Conservation (phyloP, 2,797 vertebrate species). For the Lithobates sylvaticus region DNA sequence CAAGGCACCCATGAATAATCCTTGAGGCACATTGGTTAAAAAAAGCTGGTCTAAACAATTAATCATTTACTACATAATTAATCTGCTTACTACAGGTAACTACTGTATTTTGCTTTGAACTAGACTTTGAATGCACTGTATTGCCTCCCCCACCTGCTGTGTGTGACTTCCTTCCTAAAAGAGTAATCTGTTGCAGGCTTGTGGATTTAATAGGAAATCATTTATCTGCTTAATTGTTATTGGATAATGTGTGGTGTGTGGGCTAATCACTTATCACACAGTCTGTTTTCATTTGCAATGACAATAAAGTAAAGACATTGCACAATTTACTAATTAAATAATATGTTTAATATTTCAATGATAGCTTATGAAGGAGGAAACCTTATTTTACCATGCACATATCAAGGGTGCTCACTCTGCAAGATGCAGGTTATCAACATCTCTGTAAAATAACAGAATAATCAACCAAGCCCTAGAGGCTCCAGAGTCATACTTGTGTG, state of each 20-base stretch:
- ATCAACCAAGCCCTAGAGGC: too few species aligned
- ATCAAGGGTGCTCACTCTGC: not conserved
- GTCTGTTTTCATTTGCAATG: not conserved
- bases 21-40: too few species aligned
- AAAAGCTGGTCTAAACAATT: too few species aligned
- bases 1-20: too few species aligned
- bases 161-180: not conserved
- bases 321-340: not conserved
- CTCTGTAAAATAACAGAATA: too few species aligned
- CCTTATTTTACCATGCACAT: not conserved
- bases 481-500: too few species aligned
- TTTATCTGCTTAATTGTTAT: slow-evolving; percentile 39
- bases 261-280: slow-evolving; percentile 1
- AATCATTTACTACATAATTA: too few species aligned
- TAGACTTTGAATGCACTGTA: not conserved
- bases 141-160: not conserved
- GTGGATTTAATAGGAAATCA: slow-evolving; percentile 17
- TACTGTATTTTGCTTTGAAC: not conserved
- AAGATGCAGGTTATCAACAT: not conserved
- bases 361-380: not conserved
- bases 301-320: not conserved
- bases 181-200: slow-evolving; percentile 17
- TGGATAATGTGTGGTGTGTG: not conserved
- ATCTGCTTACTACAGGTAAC: not conserved
- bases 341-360: not conserved